Conservation (phyloP, 2,888 invertebrate genomes). For the Acrobeloides nanus region DNA sequence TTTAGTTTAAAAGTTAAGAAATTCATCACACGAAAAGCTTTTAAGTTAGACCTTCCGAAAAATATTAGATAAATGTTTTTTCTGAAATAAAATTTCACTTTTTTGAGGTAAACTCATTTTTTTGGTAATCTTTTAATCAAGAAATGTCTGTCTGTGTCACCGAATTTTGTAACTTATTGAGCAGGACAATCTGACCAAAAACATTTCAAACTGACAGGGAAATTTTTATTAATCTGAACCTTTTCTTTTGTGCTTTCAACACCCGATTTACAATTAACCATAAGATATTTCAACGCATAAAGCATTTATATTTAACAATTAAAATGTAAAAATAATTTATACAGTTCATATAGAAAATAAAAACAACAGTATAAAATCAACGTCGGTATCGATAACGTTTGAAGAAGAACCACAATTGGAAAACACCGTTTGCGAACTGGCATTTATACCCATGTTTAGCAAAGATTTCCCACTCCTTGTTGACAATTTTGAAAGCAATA, state of each 20-base stretch:
- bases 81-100: no score
- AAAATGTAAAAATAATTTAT: background rate
- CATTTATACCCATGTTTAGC: conserved; percentile 74
- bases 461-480: conserved; percentile 84
- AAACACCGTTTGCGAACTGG: conserved; percentile 98
- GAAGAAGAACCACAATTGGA: conserved; percentile 99
- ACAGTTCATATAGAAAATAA: conserved; percentile 4
- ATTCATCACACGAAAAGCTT: no score
- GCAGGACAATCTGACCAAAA: conserved; percentile 4
- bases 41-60: no score
- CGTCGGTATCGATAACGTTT: conserved; percentile 87
- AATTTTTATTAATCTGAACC: background rate
- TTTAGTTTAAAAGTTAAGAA: no score
- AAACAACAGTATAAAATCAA: conserved; percentile 41
- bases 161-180: no score
- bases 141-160: no score
- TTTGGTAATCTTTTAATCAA: no score
- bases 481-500: conserved; percentile 65
- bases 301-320: conserved; percentile 1
- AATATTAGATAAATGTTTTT: no score
- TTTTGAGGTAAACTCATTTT: no score
- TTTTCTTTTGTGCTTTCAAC: background rate
- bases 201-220: conserved; percentile 1
- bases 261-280: no score
- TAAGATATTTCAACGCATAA: no score